These are phyloP conservation scores for Theristus sp. DNA, from an alignment of 2,888 invertebrate species.

Conservation along the genomic window DNA sequence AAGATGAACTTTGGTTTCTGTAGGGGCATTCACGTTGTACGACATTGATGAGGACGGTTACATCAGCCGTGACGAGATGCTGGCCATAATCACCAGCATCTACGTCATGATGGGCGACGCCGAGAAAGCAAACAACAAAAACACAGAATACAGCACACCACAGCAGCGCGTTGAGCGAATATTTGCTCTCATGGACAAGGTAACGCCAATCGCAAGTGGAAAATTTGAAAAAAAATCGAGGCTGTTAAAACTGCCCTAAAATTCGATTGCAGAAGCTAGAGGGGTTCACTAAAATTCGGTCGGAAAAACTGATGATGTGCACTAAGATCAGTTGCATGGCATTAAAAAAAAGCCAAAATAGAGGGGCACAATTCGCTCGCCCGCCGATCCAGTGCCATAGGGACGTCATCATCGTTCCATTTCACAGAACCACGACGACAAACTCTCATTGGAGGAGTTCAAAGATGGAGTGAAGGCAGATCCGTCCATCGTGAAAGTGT, in stretches of 20 bases:
- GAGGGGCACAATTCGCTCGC: no score
- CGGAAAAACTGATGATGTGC: no score
- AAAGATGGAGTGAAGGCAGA: constrained; percentile 94
- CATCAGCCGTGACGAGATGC: constrained; percentile 85
- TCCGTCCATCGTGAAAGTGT: constrained; percentile 88
- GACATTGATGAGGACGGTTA: constrained; percentile 89
- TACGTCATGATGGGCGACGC: constrained; percentile 78
- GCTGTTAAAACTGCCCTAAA: no score
- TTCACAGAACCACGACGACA: constrained; percentile 84
- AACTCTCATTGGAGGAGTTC: constrained; percentile 82
- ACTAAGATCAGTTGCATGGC: no score
- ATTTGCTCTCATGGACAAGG: constrained; percentile 90
- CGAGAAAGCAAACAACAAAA: constrained; percentile 9
- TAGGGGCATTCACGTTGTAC: constrained; percentile 87
- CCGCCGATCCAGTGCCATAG: no score
- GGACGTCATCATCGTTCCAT: no score
- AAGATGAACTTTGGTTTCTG: no score
- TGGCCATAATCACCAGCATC: constrained; percentile 88
- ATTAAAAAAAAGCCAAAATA: no score
- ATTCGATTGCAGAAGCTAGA: no score
- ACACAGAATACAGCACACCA: constrained; percentile 31
- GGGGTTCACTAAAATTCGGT: no score
- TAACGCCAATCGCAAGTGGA: constrained; percentile 13
- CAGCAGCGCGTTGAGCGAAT: constrained; percentile 91
- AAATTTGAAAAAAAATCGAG: no score